A percentile compares a stretch with the other conserved stretches of the same genome.
These are phyloP conservation scores for Eufriesea mexicana DNA, from an alignment of 1,140 invertebrate species.

Conservation along the genomic window DNA sequence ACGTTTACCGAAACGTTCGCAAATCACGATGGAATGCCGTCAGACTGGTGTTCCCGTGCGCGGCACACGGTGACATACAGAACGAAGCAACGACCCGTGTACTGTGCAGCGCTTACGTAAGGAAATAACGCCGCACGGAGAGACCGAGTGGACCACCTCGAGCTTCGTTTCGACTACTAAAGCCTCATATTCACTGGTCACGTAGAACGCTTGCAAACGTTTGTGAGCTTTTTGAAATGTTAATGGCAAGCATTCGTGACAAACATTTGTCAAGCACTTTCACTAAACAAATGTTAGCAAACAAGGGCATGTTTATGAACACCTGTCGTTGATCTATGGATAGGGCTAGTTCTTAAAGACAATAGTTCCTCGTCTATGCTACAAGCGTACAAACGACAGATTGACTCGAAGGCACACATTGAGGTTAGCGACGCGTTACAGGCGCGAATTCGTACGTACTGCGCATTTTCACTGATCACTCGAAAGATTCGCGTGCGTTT, in stretches of 20 bases:
- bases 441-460: not conserved
- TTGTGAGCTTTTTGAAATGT: constrained; percentile 12
- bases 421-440: no score
- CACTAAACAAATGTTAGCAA: constrained; percentile 10
- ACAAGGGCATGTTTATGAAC: constrained; percentile 1
- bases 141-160: constrained; percentile 65
- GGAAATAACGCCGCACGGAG: constrained; percentile 71
- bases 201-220: constrained; percentile 3
- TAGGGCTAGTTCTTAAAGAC: not conserved
- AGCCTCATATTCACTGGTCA: not conserved
- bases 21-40: constrained; percentile 80
- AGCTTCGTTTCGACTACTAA: constrained; percentile 18
- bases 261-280: constrained; percentile 9
- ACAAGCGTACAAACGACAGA: no score
- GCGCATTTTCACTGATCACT: not conserved
- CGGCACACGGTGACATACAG: constrained; percentile 77
- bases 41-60: constrained; percentile 73
- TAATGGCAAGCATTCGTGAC: not conserved
- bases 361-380: no score
- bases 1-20: constrained; percentile 79
- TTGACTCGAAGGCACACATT: no score
- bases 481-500: not conserved
- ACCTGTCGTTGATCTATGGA: not conserved
- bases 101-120: constrained; percentile 74
- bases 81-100: constrained; percentile 74